Evolutionary conservation across 1,140 invertebrate species (phyloP), one percentile per base, ranked within the genome.

Genomic region (Drosophila watanabei): DNA sequence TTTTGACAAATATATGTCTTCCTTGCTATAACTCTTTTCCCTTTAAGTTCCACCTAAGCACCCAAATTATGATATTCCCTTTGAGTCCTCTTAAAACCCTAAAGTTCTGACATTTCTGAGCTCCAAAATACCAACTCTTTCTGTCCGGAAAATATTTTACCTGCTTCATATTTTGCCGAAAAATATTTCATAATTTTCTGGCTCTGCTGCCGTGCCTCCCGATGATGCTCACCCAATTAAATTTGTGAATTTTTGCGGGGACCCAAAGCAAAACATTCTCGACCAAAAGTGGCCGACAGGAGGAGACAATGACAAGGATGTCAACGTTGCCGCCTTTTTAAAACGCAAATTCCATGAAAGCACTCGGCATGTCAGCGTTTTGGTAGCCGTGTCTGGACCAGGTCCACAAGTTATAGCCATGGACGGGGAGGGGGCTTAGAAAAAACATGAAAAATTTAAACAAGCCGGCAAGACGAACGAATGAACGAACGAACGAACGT

Each of bases 401-500:
- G 68, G 68, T 69, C 49, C 68, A 46, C 0, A 45, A 70, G 18
- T 28, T 24, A 41, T 18, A 10, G 28, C 20, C 28, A 39, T 35
- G 32, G 45, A 10, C 7, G 11, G 48, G 2, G 30, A 9, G 14
- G 14, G 48, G 77, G 62, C 77, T 87, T 88, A 80, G 85, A 83
- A 88, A 24, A 83, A 88, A 89, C 85, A 88, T 80, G 80, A 89
- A 84, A 73, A 88, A 80, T 84, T 88, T 84, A 83, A 88, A 87
- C 84, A 87, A 88, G 84, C 52, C 72, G 65, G 79, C 63, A 57
- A 49, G 62, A 58, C 49, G 48, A 51, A 30, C 28, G 16, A 51
- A 30, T 16, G 16, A 28, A 28, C 46, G 5, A 46, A 14, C 28
- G 30, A 37, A 24, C 61, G 77, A 68, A 61, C 54, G 61, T 52